Evolutionary conservation across 2,797 vertebrate genomes (phyloP), one percentile per base, ranked within the genome.

Genomic region (Syngnathus acus): DNA sequence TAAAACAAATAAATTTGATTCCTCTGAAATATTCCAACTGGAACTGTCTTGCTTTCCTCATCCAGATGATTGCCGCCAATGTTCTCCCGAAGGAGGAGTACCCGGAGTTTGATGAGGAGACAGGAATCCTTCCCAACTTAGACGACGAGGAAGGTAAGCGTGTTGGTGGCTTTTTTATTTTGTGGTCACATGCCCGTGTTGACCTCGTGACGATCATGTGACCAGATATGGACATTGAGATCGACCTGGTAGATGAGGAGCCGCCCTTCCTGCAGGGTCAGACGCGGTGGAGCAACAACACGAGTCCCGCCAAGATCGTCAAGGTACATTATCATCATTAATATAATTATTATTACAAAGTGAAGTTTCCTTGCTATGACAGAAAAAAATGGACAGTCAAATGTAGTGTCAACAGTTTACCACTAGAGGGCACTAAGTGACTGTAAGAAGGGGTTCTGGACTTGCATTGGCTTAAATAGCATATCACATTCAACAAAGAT

Each of bases 221-320:
- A 14, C 2, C 83, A 98, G 96, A 98, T 88, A 95, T 99, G 76
- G 97, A 99, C 66, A 89, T 99, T 76, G 97, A 99, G 84, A 99
- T 99, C 26, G 97, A 99, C 73, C 84, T 99, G 16, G 97, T 99
- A 50, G 97, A 98, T 69, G 97, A 99, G 78, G 97, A 99, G 37
- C 97, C 97, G 0, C 97, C 97, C 0, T 99, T 99, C 87, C 87
- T 99, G 70, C 90, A 94, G 73, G 97, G 97, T 45, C 97, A 99
- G 81, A 99, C 97, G 9, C 98, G 98, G 67, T 95, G 97, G 65
- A 99, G 97, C 88, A 98, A 97, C 94, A 95, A 98, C 84, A 98
- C 98, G 95, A 99, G 97, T 68, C 97, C 97, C 4, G 96, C 98
- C 70, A 99, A 99, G 84, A 99, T 99, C 1, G 96, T 99, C 4